Percentiles rank a stretch among this genome's conserved stretches.
These are phyloP conservation scores for Andrena bucephala DNA, from an alignment of 2,888 invertebrate genomes.

Conservation along the genomic window DNA sequence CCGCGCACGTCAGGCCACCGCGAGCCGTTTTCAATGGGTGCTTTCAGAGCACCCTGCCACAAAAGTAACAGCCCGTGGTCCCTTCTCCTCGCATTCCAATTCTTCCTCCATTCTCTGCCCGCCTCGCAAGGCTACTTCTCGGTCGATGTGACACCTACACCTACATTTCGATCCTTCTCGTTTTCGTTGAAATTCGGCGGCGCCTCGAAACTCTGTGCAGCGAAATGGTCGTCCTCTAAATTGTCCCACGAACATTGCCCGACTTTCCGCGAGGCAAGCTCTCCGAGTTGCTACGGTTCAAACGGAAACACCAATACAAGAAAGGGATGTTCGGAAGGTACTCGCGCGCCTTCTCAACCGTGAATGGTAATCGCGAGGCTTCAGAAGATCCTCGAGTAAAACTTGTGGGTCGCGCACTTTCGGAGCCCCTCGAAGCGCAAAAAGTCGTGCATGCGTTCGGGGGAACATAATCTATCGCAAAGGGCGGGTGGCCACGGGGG, in stretches of 20 bases:
- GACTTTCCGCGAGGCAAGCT: not conserved
- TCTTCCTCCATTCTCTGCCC: slow-evolving; percentile 17
- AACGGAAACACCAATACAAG: slow-evolving; percentile 20
- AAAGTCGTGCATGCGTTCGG: slow-evolving; percentile 38
- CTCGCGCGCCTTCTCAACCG: slow-evolving; percentile 31
- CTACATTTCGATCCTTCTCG: not conserved
- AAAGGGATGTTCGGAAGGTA: slow-evolving; percentile 18
- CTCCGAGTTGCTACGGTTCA: not conserved
- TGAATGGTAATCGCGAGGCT: slow-evolving; percentile 36
- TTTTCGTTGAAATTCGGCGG: not conserved
- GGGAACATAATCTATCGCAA: slow-evolving; percentile 42
- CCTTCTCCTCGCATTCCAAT: slow-evolving; percentile 39
- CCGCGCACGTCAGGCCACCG: slow-evolving; percentile 59
- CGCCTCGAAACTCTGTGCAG: no score
- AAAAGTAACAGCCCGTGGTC: slow-evolving; percentile 49
- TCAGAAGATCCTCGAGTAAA: slow-evolving; percentile 45
- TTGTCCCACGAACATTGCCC: no score
- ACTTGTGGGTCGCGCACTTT: slow-evolving; percentile 42
- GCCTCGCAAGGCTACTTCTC: slow-evolving; percentile 6
- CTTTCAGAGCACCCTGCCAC: slow-evolving; percentile 62
- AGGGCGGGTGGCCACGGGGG: not conserved
- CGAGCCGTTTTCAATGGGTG: slow-evolving; percentile 66
- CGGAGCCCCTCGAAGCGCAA: slow-evolving; percentile 14
- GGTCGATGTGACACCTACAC: not conserved
- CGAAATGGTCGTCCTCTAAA: no score